Evolutionary conservation across 2,888 invertebrate genomes (phyloP), one percentile per base, ranked within the genome.

Genomic region (Halictus quadricinctus): DNA sequence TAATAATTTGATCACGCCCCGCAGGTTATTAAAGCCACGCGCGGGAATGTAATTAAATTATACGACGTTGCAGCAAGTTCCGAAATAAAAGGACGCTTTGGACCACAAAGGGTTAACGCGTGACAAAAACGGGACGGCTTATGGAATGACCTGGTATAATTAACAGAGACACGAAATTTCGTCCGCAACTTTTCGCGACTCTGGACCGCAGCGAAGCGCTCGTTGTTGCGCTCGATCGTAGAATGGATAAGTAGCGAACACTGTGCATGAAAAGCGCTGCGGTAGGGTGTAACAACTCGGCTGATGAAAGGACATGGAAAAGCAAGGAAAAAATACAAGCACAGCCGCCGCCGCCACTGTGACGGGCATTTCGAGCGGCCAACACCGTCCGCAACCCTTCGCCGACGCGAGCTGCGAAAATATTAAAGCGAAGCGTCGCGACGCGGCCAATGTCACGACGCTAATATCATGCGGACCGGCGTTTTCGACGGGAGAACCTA

Each of bases 381-480:
- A 12, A 66, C 76, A 58, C 48, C 72, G 36, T 70, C 36, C 64
- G 29, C 54, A 54, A 75, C 48, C 72, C 54, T 64, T 48, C 66
- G 81, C 76, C 74, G 80, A 81, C 79, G 69, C 36, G 60, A 50
- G 54, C 83, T 83, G 76, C 81, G 79, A 82, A 89, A 88, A 84
- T 84, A 86, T 84, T 90, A 86, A 88, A 88, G 78, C 81, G 64
- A 83, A 64, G 75, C 76, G 76, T 74, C 72, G 72, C 41, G 54
- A 54, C 54, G 3, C 54, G 18, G 36, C 70, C 77, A 18, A 77
- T 78, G 79, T 80, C 81, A 60, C 73, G 36, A 64, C 25, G 60
- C 25, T 79, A 87, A 87, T 88, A 80, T 80, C 73, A 54, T 21
- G 54, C 54, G 54, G 29, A 29, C 60, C 13, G 25, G 7, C 60